Evolutionary conservation across 2,888 invertebrate species (phyloP).

Genomic region (Luperina nickerlii): DNA sequence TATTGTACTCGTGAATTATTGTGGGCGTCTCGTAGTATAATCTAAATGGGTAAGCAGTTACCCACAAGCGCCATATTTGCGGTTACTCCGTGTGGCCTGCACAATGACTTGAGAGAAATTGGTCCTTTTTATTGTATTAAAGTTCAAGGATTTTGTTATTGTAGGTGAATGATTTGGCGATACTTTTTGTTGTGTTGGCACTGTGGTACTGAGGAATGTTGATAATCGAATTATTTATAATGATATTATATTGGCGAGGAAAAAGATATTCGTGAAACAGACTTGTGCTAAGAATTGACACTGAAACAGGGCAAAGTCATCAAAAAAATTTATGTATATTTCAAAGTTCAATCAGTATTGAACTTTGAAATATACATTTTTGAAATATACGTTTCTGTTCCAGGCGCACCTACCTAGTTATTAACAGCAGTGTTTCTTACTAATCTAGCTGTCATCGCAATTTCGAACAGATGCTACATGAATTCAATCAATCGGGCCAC

Average conservation of each 20-base stretch:
- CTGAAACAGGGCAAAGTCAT: background rate
- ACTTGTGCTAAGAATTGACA: background rate
- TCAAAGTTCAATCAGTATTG: background rate
- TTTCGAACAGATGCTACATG: background rate
- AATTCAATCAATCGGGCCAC: background rate
- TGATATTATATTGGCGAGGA: background rate
- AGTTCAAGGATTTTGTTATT: conserved; percentile 63
- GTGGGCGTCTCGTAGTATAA: conserved; percentile 78
- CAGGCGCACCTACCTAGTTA: background rate
- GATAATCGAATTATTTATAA: conserved; percentile 1
- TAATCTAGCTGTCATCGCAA: background rate
- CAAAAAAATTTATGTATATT: background rate
- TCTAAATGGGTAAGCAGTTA: conserved; percentile 68
- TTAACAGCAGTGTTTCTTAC: background rate
- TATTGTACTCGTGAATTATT: conserved; percentile 80
- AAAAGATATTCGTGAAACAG: background rate
- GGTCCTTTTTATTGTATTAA: conserved; percentile 56
- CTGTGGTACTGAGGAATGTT: conserved; percentile 5
- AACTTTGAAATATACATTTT: too few species aligned
- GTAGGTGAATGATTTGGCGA: conserved; percentile 46
- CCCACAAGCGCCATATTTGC: conserved; percentile 72
- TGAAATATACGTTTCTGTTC: too few species aligned
- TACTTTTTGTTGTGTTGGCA: conserved; percentile 20
- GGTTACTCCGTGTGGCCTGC: conserved; percentile 72
- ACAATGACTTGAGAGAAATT: conserved; percentile 74